Percentiles rank a stretch among this genome's conserved stretches.
phyloP scores from a whole-genome alignment of 2,113 vertebrate species.

The Alectura lathami region DNA sequence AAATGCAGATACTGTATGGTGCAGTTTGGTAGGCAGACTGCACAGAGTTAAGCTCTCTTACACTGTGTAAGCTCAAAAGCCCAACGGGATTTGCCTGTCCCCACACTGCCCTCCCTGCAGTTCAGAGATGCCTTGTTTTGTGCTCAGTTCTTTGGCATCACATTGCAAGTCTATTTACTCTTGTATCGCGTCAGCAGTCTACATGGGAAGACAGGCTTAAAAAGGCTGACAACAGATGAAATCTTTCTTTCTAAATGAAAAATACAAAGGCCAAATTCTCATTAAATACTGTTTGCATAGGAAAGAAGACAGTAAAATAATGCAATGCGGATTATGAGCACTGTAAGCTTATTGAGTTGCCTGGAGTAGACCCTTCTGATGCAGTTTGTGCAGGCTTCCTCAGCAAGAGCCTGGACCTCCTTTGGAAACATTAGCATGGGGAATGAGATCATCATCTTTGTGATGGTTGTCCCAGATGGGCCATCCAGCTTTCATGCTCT shows the following conservation, averaged over 20 bases:
- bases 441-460: accelerated
- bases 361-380: background rate
- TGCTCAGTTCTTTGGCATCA: background rate
- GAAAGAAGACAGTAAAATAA: constrained; percentile 26
- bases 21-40: background rate
- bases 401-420: background rate
- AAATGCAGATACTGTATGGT: background rate
- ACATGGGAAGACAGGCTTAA: constrained; percentile 37
- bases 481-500: background rate
- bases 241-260: constrained; percentile 45
- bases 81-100: background rate
- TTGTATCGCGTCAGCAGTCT: background rate
- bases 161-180: background rate
- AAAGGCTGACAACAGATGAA: constrained; percentile 39
- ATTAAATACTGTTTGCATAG: constrained; percentile 31
- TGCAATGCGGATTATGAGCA: background rate
- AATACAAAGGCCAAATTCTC: constrained; percentile 16
- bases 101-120: background rate
- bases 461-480: background rate
- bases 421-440: background rate
- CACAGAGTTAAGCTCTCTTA: background rate
- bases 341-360: background rate
- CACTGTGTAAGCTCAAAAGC: background rate
- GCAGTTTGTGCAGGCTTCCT: background rate
- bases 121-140: background rate